Evolutionary conservation across 2,113 vertebrate genomes (phyloP), one percentile per base, ranked within the genome.

Genomic region (Poeciliopsis prolifica): DNA sequence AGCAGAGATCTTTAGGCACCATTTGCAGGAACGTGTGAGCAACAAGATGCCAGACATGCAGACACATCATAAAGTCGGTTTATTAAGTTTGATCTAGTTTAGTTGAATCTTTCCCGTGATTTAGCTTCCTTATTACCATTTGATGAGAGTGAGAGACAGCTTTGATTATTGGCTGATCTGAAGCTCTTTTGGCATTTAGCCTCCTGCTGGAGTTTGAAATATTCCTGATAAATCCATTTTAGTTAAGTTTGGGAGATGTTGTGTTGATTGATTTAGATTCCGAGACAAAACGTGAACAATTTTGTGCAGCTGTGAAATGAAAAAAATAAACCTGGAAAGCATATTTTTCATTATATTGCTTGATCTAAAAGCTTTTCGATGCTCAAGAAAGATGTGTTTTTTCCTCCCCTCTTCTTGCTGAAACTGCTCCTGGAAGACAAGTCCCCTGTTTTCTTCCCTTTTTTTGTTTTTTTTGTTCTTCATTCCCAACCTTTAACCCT

Each of bases 401-500:
- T 71, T 22, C 35, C 10, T 31, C 68, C 51, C 24, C n/a, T n/a
- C 19, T 78, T 30, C 35, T 15, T 29, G n/a, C 40, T 14, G 19
- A 61, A 28, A 24, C 28, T 19, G 19, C 40, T 63, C 3, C 31
- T 2, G 7, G 78, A 62, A 31, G 1, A 73, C 40, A 42, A 62
- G 75, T 66, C 44, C 42, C 30, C 29, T 61, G 12, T 60, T 13
- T 26, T 2, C 33, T 58, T 70, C 7, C 51, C 22, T 58, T n/a
- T 58, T 58, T 54, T 54, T 31, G 3, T 61, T 26, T 5, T 5
- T 6, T 35, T 58, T 58, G 3, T 40, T 48, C 44, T 48, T 19
- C 17, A 17, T 80, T 74, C 68, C 28, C 70, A 44, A 85, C 86
- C 85, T 90, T n/a, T n/a, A n/a, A n/a, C n/a, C n/a, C n/a, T n/a